Percentiles rank a stretch among this genome's conserved stretches.
Evolutionary conservation across 2,113 vertebrate species (phyloP).

Genomic region (Ivindomyrus marchei): DNA sequence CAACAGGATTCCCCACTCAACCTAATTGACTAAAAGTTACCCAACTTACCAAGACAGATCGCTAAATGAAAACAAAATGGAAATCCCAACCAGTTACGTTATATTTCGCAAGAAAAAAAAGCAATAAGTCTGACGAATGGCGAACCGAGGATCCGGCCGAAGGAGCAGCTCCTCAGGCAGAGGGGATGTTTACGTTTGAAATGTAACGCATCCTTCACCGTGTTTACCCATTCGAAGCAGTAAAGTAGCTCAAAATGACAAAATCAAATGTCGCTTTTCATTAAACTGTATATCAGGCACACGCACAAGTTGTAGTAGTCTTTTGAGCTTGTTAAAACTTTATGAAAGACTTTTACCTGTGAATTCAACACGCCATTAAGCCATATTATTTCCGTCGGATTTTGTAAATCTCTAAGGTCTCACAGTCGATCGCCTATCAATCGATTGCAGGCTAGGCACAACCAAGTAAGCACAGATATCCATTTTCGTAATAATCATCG

Average conservation of each 20-base stretch:
- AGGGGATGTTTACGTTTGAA: conserved; percentile 43
- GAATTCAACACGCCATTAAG: background rate
- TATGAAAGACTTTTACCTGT: background rate
- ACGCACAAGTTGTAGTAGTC: background rate
- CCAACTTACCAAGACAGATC: background rate
- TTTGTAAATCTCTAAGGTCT: background rate
- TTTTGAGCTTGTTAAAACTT: background rate
- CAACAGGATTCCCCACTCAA: background rate
- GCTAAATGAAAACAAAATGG: background rate
- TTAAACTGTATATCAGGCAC: background rate
- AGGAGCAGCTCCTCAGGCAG: background rate
- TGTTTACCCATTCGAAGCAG: background rate
- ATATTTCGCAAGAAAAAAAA: background rate
- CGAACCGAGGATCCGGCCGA: background rate
- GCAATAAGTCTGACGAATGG: background rate
- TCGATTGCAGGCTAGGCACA: background rate
- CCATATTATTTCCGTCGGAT: background rate
- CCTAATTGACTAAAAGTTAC: background rate
- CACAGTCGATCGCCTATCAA: background rate
- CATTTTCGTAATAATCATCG: background rate
- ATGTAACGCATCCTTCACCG: background rate
- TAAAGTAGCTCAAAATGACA: background rate
- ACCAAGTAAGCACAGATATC: conserved; percentile 5
- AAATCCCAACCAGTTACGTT: background rate
- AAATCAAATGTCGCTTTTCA: background rate